Evolutionary conservation across 2,797 vertebrate genomes (phyloP), one percentile per base, ranked within the genome.

Genomic region (Protosalanx chinensis): DNA sequence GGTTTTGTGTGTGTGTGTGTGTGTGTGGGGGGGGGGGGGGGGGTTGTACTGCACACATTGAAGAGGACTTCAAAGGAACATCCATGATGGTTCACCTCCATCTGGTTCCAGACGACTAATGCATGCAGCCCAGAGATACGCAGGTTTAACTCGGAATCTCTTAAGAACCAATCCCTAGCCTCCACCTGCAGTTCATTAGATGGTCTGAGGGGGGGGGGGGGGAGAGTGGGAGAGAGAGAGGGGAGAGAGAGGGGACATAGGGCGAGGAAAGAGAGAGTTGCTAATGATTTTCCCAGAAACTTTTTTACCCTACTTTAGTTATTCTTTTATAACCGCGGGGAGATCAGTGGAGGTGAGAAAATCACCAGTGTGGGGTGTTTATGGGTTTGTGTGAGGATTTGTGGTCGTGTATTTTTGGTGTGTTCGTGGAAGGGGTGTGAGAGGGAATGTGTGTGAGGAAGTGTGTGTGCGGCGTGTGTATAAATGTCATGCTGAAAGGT

Each of bases 61-160:
- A 13, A 46, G 71, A 80, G 58, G 63, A 88, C 90, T 86, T 90
- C 87, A 90, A 88, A 89, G 81, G 75, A 79, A 62, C 60, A 68
- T 46, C 13, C 3, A 12, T 69, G 41, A 29, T 20, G 66, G 65
- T 33, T 75, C 32, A 27, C 84, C 78, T 77, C 29, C 70, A 86
- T 79, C 81, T 83, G 74, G 67, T 82, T 84, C 71, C 70, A 81
- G 81, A 82, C 46, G 78, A 80, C 67, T 76, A 59, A 79, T 71
- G 73, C 30, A 56, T 81, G 77, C 72, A 79, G 71, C 80, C 78
- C 75, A 82, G 79, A 83, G 79, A 82, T 32, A 8, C 64, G 57
- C 53, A 72, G 64, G 23, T 66, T 49, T 66, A 49, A 66, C 49
- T 30, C 30, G 33, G 29, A 32, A 12, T 33, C 29, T 32, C 12